Base-by-base conservation (phyloP, 2,113 vertebrate genomes). In the Pelecanus crispus region DNA sequence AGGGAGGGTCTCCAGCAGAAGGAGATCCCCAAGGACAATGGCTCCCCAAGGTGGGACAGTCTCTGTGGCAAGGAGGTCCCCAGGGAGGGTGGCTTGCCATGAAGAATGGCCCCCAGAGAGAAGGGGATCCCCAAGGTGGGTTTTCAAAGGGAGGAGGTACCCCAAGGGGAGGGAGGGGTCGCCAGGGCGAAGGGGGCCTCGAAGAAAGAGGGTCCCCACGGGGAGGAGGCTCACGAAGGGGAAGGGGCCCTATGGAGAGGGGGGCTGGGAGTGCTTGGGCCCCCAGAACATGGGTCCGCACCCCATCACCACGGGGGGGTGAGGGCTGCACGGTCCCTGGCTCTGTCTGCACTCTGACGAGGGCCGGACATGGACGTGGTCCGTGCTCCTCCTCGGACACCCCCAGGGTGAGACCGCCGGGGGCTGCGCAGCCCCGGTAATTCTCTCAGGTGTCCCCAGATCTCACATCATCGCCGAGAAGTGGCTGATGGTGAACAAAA, bases 311-410 rank as follows among this genome's bases (percentile, higher is more conserved):
- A 5, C 0, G 1, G 52, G n/a, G 20, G 29, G 14, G 8, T 28
- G 52, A 20, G 47, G 19, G n/a, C 26, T 18, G 38, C 7, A 1
- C 0, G 1, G 19, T 34, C 25, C 47, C 38, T 16, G 31, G 29
- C 45, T 24, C 31, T 17, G 19, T 22, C 42, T 22, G 55, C 2
- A 2, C 19, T n/a, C 16, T 5, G 2, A 9, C 3, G 1, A 11
- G 38, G 14, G 17, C 49, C 1, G 1, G 50, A 36, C 8, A 0
- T 1, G 13, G 34, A 28, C 1, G 0, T 1, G 45, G 65, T 24
- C 18, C 2, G 1, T 14, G 36, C 17, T 50, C 11, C 52, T 45
- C 63, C n/a, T 20, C 0, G 2, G n/a, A 20, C 66, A 32, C 38
- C 22, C 29, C 34, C 2, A 1, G 17, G 20, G 49, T 21, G 61